A percentile compares a stretch with the other conserved stretches of the same genome.
Evolutionary conservation across 2,797 vertebrate genomes (phyloP).

Genomic region (Chelonia mydas): DNA sequence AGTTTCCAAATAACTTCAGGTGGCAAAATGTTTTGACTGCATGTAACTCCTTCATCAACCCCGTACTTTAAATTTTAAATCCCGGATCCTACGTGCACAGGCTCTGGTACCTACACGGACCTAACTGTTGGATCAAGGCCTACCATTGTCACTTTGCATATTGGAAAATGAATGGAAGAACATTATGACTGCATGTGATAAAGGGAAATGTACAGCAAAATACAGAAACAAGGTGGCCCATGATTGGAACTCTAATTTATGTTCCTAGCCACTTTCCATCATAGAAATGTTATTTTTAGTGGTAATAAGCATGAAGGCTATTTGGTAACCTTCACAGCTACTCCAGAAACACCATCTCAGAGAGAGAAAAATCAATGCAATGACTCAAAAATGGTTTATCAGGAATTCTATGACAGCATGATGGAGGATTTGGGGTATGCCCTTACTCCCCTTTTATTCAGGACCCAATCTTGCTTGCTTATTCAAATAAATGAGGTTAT

Average conservation of each 20-base stretch:
- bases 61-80: background rate
- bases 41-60: background rate
- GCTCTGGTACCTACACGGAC: conserved; percentile 16
- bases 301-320: background rate
- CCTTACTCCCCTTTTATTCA: background rate
- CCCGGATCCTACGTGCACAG: background rate
- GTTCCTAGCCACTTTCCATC: conserved; percentile 6
- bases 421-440: background rate
- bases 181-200: background rate
- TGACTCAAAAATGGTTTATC: background rate
- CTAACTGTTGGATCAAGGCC: background rate
- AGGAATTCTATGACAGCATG: background rate
- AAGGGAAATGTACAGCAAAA: background rate
- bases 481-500: background rate
- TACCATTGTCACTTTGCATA: background rate
- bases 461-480: background rate
- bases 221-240: background rate
- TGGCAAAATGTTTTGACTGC: conserved; percentile 1
- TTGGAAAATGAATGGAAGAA: conserved; percentile 24
- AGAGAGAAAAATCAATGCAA: background rate
- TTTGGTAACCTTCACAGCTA: background rate
- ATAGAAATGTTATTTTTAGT: background rate
- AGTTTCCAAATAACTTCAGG: conserved; percentile 3
- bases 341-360: background rate
- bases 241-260: background rate